Conservation (phyloP, 2,888 invertebrate genomes). For the Aphrophora alni region DNA sequence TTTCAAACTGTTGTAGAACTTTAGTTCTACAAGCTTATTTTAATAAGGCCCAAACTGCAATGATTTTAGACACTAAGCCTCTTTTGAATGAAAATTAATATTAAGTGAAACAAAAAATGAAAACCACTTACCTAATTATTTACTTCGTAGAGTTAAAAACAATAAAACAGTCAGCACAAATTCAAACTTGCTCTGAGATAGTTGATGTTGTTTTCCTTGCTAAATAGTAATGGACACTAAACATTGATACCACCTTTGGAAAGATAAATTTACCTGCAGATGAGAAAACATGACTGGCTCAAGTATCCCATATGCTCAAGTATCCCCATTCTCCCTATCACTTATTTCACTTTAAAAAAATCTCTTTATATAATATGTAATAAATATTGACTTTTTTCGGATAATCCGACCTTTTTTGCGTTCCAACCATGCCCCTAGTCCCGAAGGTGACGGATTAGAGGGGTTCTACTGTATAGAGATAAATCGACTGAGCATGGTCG, state of each 20-base stretch:
- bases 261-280: constrained; percentile 11
- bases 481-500: too few relatives aligned
- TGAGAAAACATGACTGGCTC: constrained; percentile 13
- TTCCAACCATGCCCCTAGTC: too few relatives aligned
- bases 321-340: neutral
- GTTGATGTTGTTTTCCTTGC: neutral
- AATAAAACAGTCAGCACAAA: neutral
- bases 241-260: neutral
- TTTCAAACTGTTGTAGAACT: neutral
- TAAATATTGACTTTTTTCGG: too few relatives aligned
- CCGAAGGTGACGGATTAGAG: too few relatives aligned
- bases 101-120: constrained; percentile 10
- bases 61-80: neutral
- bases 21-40: too few relatives aligned
- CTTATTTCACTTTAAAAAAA: too few relatives aligned
- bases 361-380: too few relatives aligned
- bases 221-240: neutral
- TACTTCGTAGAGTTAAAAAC: neutral
- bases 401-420: too few relatives aligned
- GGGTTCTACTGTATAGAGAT: too few relatives aligned
- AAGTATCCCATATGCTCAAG: constrained; percentile 18
- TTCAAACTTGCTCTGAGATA: constrained; percentile 4
- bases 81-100: constrained; percentile 7
- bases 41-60: constrained; percentile 7
- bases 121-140: constrained; percentile 14